A percentile compares a stretch with the other conserved stretches of the same genome.
These are phyloP conservation scores for Tryphoninae sp. DNA, from an alignment of 2,888 invertebrate species.

Conservation along the genomic window DNA sequence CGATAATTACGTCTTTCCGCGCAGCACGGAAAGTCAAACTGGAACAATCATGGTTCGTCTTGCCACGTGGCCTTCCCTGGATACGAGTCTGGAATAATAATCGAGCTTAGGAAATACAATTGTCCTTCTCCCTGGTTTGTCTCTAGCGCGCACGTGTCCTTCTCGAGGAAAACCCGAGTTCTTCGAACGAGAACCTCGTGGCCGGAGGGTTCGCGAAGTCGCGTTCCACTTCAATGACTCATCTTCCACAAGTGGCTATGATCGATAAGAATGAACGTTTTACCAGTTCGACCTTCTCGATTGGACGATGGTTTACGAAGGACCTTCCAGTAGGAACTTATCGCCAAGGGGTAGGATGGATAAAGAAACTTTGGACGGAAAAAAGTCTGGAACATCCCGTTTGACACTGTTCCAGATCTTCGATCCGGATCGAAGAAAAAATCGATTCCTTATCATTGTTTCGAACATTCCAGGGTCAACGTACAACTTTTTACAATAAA, in stretches of 20 bases:
- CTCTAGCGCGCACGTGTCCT: neutral
- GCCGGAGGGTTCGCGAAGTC: conserved; percentile 26
- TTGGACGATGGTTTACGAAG: neutral
- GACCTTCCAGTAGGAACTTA: neutral
- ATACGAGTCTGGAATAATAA: conserved; percentile 36
- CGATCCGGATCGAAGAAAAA: too few relatives aligned
- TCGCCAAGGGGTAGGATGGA: neutral
- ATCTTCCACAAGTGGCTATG: conserved; percentile 1
- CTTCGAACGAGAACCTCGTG: neutral
- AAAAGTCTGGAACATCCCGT: too few relatives aligned
- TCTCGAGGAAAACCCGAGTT: neutral
- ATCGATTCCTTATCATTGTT: too few relatives aligned
- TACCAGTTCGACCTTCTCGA: neutral
- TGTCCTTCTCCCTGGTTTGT: neutral
- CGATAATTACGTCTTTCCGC: conserved; percentile 43
- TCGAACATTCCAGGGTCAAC: too few relatives aligned
- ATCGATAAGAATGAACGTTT: neutral
- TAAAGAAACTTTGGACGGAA: too few relatives aligned
- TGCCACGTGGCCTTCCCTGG: neutral
- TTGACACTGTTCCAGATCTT: too few relatives aligned
- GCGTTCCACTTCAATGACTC: conserved; percentile 16
- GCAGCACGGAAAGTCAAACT: neutral
- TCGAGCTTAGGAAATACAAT: neutral
- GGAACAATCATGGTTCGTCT: conserved; percentile 10
- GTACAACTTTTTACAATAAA: too few relatives aligned